Evolutionary conservation across 2,888 invertebrate species (phyloP), one percentile per base, ranked within the genome.

Genomic region (Strigamia crassipes): DNA sequence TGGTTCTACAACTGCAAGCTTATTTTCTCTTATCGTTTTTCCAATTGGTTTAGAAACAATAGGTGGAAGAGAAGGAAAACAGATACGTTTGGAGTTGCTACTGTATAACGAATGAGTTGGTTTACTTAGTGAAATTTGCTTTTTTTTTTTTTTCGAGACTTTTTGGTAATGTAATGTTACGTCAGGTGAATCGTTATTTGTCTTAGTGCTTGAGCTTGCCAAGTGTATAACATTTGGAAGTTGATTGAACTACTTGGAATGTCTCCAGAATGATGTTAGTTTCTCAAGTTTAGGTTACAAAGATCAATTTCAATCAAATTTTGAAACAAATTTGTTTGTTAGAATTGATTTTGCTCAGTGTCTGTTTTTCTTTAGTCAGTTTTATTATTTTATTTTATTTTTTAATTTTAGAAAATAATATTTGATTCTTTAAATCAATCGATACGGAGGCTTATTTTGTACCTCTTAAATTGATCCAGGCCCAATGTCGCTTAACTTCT

Each of bases 91-190:
- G 73, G 73, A 31, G 23, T 73, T 73, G 73, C 73, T 73, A 73
- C 31, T 73, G 73, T 73, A 18, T 51, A 73, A 73, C 73, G 73
- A 73, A 73, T 73, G 73, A 73, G 27, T 73, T 73, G 73, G 73
- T 73, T 73, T 73, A 73, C 73, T 73, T 73, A 73, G 73, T 73
- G 73, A 73, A 73, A 73, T 73, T 73, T 31, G 73, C 31, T 73
- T 73, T 73, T 73, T 66, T 73, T 73, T 13, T 6, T 51, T 51
- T 27, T 13, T 66, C 15, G 31, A 73, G 73, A 73, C 73, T n/a
- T 73, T 27, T 73, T 6, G 61, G 23, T 13, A 73, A 73, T 27
- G 73, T 73, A 31, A 73, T 73, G 73, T 31, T 73, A 73, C 73
- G 27, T 31, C 73, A 31, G 73, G 31, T 31, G 31, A 31, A 31